A percentile compares a stretch with the other conserved stretches of the same genome.
Evolutionary conservation across 2,113 vertebrate genomes (phyloP).

Genomic region (Nipponia nippon): DNA sequence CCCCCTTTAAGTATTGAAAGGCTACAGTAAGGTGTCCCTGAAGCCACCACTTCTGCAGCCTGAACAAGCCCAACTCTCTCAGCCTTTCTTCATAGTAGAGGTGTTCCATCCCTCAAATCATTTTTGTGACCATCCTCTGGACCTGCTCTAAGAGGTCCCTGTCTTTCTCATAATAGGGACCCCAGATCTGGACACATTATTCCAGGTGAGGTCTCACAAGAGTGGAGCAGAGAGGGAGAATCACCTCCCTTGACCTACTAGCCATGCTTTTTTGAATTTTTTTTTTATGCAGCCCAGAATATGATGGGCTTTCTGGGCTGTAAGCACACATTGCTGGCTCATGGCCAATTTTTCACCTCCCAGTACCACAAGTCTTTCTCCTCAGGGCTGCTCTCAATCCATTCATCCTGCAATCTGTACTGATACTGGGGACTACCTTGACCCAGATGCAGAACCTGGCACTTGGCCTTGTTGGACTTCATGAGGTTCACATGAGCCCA

Average conservation of each 20-base stretch:
- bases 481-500: background rate
- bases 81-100: too few species aligned
- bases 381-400: background rate
- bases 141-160: background rate
- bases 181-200: background rate
- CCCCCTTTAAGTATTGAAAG: background rate
- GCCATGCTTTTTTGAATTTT: background rate
- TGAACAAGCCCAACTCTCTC: too few species aligned
- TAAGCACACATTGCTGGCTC: rapidly evolving
- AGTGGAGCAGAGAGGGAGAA: background rate
- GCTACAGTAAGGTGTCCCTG: too few species aligned
- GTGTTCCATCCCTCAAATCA: background rate
- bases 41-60: background rate
- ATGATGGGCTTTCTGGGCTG: background rate
- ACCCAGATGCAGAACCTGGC: background rate
- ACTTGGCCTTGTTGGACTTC: background rate
- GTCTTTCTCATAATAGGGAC: background rate
- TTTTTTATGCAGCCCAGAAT: background rate
- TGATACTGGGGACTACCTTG: background rate
- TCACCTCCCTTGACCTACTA: background rate
- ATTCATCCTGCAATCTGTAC: background rate
- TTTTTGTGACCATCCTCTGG: background rate
- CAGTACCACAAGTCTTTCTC: background rate
- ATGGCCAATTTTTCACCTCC: background rate
- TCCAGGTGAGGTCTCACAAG: background rate